A percentile compares a stretch with the other conserved stretches of the same genome.
phyloP scores from a whole-genome alignment of 2,888 invertebrate genomes.

The Leistus spinibarbis region DNA sequence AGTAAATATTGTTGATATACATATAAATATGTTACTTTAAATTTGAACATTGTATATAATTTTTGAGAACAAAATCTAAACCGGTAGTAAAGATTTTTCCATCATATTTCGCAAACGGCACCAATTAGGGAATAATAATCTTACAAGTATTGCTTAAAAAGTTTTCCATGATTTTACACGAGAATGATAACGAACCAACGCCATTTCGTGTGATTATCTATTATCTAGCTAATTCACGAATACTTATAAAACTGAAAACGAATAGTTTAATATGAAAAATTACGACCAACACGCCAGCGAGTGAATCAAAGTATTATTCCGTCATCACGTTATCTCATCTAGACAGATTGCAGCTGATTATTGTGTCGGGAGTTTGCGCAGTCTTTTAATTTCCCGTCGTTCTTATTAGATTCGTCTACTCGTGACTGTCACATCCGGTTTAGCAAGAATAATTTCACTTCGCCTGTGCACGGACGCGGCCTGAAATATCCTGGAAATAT shows the following conservation, averaged over 20 bases:
- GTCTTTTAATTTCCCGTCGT: slow-evolving; percentile 43
- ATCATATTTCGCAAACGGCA: too few species aligned
- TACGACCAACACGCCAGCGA: not conserved
- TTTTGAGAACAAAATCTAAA: too few species aligned
- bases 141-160: too few species aligned
- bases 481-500: slow-evolving; percentile 29
- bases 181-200: too few species aligned
- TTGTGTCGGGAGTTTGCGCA: slow-evolving; percentile 38
- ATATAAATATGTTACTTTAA: too few species aligned
- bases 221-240: not conserved
- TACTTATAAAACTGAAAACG: not conserved
- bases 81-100: too few species aligned
- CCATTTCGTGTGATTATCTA: too few species aligned
- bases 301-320: not conserved
- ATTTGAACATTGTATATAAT: too few species aligned
- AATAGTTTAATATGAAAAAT: not conserved
- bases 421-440: slow-evolving; percentile 39
- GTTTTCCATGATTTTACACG: too few species aligned
- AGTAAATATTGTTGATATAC: too few species aligned
- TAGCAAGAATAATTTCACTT: slow-evolving; percentile 39
- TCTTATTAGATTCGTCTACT: slow-evolving; percentile 43
- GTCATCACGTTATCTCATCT: not conserved
- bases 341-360: slow-evolving; percentile 35
- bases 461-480: slow-evolving; percentile 1
- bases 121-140: too few species aligned